Conservation (phyloP, 2,113 vertebrate genomes). For the Toxostoma redivivum region DNA sequence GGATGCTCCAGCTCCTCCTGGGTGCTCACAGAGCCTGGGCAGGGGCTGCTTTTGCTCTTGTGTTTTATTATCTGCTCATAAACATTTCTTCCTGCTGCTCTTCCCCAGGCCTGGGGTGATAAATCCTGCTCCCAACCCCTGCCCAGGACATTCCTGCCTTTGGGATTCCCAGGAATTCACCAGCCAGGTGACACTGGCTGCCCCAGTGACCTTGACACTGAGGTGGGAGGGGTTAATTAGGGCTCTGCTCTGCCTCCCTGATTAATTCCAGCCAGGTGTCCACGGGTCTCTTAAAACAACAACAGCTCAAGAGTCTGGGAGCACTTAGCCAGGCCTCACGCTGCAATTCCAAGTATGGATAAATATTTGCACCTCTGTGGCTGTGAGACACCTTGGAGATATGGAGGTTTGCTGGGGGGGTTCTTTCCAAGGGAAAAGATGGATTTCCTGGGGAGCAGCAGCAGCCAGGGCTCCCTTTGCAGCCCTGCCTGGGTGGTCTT, state of each 20-base stretch:
- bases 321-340: neutral
- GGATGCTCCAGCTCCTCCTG: neutral
- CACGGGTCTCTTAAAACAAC: slow-evolving; percentile 30
- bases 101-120: neutral
- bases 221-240: slow-evolving; percentile 14
- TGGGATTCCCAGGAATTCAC: neutral
- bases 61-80: neutral
- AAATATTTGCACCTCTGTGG: slow-evolving; percentile 63
- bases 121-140: neutral
- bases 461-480: neutral
- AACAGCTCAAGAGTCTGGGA: neutral
- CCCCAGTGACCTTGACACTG: neutral
- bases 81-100: neutral
- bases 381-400: slow-evolving; percentile 26
- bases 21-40: neutral
- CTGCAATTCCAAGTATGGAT: slow-evolving; percentile 60
- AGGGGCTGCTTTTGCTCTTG: neutral
- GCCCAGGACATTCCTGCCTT: neutral
- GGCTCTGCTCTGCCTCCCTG: neutral
- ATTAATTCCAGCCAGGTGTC: slow-evolving; percentile 62
- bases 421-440: neutral
- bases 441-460: neutral
- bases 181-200: neutral
- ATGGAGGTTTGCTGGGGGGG: neutral
- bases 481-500: slow-evolving; percentile 21